Evolutionary conservation across 1,140 invertebrate genomes (phyloP).

Genomic region (Bombus consobrinus): DNA sequence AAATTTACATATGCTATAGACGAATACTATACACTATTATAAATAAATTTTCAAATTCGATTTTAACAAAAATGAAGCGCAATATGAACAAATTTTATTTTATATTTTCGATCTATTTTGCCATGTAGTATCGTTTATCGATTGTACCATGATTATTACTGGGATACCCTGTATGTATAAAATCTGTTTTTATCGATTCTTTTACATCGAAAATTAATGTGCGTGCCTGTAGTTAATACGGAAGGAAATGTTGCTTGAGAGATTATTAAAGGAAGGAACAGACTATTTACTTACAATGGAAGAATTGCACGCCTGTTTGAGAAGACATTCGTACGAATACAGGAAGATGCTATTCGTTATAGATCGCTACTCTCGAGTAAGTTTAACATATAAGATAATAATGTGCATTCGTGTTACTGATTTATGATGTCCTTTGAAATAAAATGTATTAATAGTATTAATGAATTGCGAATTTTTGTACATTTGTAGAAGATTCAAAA

Average conservation of each 20-base stretch:
- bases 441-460: neutral
- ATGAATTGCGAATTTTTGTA: neutral
- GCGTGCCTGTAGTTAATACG: neutral
- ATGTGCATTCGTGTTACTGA: neutral
- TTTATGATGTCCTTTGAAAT: neutral
- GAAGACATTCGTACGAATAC: neutral
- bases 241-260: neutral
- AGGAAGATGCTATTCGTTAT: neutral
- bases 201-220: neutral
- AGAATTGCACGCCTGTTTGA: neutral
- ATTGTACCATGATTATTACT: too few relatives aligned
- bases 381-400: neutral
- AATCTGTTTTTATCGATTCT: too few relatives aligned
- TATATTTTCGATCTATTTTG: too few relatives aligned
- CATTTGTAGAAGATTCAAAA: neutral
- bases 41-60: too few relatives aligned
- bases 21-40: too few relatives aligned
- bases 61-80: too few relatives aligned
- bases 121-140: too few relatives aligned
- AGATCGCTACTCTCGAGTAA: constrained; percentile 9
- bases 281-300: neutral
- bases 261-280: neutral
- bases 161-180: too few relatives aligned
- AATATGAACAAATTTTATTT: too few relatives aligned
- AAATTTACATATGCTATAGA: too few relatives aligned